phyloP scores from a whole-genome alignment of 2,113 vertebrate genomes.

The Elephantulus edwardii region DNA sequence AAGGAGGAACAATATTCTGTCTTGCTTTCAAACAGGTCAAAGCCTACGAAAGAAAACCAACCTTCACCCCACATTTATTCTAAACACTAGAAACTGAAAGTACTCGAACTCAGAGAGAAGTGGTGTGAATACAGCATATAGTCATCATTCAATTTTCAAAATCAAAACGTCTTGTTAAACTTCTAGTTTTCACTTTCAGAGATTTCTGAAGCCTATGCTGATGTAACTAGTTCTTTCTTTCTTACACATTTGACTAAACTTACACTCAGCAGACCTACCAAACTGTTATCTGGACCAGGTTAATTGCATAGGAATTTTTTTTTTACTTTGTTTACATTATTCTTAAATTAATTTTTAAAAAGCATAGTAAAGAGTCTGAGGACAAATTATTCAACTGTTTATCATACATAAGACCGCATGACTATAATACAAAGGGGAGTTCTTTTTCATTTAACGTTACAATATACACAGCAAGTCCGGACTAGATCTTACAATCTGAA shows the following conservation, averaged over 20 bases:
- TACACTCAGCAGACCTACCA: conserved; percentile 82
- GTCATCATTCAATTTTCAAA: conserved; percentile 57
- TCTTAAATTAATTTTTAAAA: conserved; percentile 86
- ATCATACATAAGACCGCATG: conserved; percentile 99
- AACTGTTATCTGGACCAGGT: conserved; percentile 81
- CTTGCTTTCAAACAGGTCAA: background rate
- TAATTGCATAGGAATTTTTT: conserved; percentile 86
- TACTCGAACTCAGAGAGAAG: conserved; percentile 52
- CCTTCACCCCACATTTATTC: background rate
- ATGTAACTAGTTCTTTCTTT: conserved; percentile 69
- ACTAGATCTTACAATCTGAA: conserved; percentile 99
- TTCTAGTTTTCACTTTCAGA: conserved; percentile 82
- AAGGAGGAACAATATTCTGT: background rate
- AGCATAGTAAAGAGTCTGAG: conserved; percentile 94
- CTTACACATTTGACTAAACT: conserved; percentile 78
- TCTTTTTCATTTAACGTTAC: conserved; percentile 96
- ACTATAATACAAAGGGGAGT: conserved; percentile 99
- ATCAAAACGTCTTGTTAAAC: conserved; percentile 76
- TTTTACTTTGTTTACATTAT: conserved; percentile 85
- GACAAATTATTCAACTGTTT: conserved; percentile 99
- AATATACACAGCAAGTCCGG: conserved; percentile 99
- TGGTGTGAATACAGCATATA: background rate
- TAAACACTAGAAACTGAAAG: background rate
- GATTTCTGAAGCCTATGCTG: conserved; percentile 72
- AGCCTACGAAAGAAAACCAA: background rate